Evolutionary conservation across 2,888 invertebrate species (phyloP).

Genomic region (Lasioglossum oenotherae): DNA sequence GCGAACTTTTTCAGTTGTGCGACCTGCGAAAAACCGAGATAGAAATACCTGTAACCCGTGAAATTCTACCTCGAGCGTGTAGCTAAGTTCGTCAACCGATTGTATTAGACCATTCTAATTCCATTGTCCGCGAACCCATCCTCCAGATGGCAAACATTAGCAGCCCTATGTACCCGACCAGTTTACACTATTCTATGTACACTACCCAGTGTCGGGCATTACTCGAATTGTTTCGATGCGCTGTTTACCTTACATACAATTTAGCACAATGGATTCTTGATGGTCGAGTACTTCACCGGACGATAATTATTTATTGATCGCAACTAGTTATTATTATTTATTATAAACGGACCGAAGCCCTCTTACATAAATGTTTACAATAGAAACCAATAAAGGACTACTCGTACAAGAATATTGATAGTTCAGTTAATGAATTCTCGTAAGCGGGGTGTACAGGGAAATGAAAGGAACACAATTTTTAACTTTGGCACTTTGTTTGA

Average conservation of each 20-base stretch:
- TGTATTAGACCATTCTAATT: background rate
- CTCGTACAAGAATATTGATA: too few relatives aligned
- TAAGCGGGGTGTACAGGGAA: too few relatives aligned
- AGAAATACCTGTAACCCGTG: background rate
- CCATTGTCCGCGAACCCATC: background rate
- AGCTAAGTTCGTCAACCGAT: background rate
- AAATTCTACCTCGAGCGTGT: background rate
- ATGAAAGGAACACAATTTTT: too few relatives aligned
- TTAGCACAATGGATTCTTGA: background rate
- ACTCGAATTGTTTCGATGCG: background rate
- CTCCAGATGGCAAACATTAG: background rate
- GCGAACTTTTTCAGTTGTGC: slow-evolving; percentile 96
- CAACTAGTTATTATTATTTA: too few relatives aligned
- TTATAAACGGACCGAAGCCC: too few relatives aligned
- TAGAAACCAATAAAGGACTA: too few relatives aligned
- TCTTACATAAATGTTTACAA: too few relatives aligned
- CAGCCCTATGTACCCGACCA: background rate
- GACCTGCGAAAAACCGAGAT: slow-evolving; percentile 86
- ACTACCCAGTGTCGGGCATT: background rate
- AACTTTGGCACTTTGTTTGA: too few relatives aligned
- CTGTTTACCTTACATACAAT: background rate
- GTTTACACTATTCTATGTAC: background rate
- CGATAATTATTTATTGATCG: background rate
- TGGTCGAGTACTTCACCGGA: background rate
- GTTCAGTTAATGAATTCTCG: too few relatives aligned